phyloP scores from a whole-genome alignment of 2,797 vertebrate species.

The Podarcis siculus region DNA sequence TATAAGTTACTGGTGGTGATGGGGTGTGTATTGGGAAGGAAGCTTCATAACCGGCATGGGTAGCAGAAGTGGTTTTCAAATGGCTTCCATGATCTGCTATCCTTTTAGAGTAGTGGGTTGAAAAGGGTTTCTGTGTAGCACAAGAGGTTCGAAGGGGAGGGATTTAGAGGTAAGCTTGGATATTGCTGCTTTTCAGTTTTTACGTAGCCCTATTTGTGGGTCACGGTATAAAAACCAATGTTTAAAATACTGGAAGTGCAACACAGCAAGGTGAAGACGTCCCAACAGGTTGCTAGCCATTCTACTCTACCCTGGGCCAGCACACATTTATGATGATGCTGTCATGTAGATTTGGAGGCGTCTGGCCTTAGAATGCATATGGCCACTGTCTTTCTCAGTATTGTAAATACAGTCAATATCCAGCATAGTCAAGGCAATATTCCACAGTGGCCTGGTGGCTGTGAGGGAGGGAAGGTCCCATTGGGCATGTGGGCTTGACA shows the following conservation, averaged over 20 bases:
- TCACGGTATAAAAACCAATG: not conserved
- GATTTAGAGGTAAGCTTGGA: not conserved
- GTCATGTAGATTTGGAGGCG: not conserved
- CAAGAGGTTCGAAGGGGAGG: not conserved
- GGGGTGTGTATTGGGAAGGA: not conserved
- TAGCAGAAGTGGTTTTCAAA: conserved; percentile 32
- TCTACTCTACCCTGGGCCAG: too few species aligned
- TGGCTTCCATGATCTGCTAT: conserved; percentile 10
- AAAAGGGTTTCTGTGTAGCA: not conserved
- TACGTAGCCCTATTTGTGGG: not conserved
- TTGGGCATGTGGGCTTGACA: not conserved
- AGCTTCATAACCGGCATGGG: not conserved
- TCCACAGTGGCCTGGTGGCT: not conserved
- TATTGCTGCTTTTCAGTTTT: not conserved
- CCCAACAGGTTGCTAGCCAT: not conserved
- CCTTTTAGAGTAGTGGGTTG: not conserved
- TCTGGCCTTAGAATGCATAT: not conserved
- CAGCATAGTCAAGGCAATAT: not conserved
- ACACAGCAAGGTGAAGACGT: not conserved
- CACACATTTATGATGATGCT: not conserved
- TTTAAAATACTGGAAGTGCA: not conserved
- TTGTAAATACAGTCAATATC: not conserved
- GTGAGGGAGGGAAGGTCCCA: not conserved
- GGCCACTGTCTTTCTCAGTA: not conserved
- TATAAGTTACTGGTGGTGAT: not conserved